Evolutionary conservation across 2,888 invertebrate genomes (phyloP).

Genomic region (Rosalia funebris): DNA sequence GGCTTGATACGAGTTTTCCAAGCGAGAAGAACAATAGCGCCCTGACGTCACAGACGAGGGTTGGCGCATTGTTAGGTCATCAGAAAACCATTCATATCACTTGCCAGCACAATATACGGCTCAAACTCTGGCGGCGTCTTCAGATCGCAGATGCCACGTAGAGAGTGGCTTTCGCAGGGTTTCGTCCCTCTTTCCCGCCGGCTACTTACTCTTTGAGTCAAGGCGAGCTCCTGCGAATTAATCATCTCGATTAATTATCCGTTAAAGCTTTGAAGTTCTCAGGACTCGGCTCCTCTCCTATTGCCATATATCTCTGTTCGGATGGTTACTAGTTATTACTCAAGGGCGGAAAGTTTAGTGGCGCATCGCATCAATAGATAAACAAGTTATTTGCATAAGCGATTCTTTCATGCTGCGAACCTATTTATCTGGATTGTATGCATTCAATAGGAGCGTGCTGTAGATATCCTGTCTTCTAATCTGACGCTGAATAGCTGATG

Average conservation of each 20-base stretch:
- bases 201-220: conserved; percentile 4
- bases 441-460: not conserved
- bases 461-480: too few relatives aligned
- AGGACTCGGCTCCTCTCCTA: conserved; percentile 6
- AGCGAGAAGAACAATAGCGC: conserved; percentile 41
- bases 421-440: not conserved
- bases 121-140: conserved; percentile 35
- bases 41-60: conserved; percentile 50
- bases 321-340: conserved; percentile 14
- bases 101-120: conserved; percentile 44
- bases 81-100: conserved; percentile 55
- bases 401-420: not conserved
- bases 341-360: not conserved
- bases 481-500: too few relatives aligned
- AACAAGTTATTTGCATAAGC: conserved; percentile 6
- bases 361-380: conserved; percentile 5
- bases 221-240: conserved; percentile 15
- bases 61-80: conserved; percentile 53
- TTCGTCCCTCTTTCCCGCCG: not conserved
- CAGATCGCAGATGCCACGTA: conserved; percentile 26
- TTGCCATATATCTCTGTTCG: conserved; percentile 14
- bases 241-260: conserved; percentile 22
- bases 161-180: not conserved
- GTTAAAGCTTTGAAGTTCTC: conserved; percentile 17
- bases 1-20: conserved; percentile 19